These are phyloP conservation scores for Stenodema calcarata DNA, from an alignment of 2,888 invertebrate species.

Conservation along the genomic window DNA sequence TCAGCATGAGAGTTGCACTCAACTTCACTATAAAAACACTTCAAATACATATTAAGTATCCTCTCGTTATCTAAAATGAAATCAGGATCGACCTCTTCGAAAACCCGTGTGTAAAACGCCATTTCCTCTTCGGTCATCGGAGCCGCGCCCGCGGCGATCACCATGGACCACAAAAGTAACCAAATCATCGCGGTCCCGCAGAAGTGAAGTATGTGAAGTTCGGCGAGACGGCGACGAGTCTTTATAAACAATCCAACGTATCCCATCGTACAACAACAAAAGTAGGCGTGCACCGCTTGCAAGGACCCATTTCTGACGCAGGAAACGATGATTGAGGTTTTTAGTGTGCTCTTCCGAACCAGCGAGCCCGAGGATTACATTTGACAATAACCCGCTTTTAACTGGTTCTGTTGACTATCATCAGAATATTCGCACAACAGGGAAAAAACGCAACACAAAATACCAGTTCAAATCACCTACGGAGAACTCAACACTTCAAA, in stretches of 20 bases:
- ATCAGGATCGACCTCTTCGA: constrained; percentile 45
- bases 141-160: not conserved
- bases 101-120: constrained; percentile 14
- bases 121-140: not conserved
- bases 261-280: too few species aligned
- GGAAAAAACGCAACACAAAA: too few species aligned
- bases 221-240: not conserved
- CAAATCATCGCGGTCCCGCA: not conserved
- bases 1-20: constrained; percentile 28
- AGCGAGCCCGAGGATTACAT: too few species aligned
- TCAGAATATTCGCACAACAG: too few species aligned
- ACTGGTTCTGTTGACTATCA: too few species aligned
- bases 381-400: too few species aligned
- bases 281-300: too few species aligned
- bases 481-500: too few species aligned
- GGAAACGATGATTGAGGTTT: too few species aligned
- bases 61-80: constrained; percentile 40
- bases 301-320: too few species aligned
- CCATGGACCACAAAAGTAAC: not conserved
- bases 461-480: too few species aligned
- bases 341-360: too few species aligned
- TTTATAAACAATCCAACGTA: not conserved
- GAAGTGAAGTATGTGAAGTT: not conserved
- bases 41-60: constrained; percentile 24
- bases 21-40: constrained; percentile 39